These are phyloP conservation scores for Sebastes goodei DNA, from an alignment of 2,797 vertebrate genomes.

Conservation along the genomic window DNA sequence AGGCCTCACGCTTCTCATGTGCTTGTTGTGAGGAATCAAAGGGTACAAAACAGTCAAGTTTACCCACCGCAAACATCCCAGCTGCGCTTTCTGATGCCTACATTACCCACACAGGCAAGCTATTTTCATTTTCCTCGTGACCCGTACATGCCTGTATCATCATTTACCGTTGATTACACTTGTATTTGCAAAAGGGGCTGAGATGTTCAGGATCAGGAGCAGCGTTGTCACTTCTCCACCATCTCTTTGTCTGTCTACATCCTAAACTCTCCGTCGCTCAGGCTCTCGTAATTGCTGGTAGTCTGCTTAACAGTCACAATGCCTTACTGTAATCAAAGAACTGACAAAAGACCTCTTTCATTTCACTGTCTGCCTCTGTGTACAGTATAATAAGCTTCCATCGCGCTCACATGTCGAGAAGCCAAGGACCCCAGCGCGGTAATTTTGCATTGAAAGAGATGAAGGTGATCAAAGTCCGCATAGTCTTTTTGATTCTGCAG, in stretches of 20 bases:
- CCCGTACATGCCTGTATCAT: constrained; percentile 2
- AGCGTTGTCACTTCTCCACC: constrained; percentile 8
- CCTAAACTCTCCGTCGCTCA: constrained; percentile 48
- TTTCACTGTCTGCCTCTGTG: constrained; percentile 77
- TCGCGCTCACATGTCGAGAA: constrained; percentile 74
- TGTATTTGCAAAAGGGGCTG: neutral
- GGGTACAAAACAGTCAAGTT: constrained; percentile 44
- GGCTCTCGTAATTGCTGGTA: constrained; percentile 73
- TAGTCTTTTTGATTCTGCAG: constrained; percentile 83
- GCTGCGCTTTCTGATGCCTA: constrained; percentile 4
- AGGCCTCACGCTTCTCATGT: constrained; percentile 34
- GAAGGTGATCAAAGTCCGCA: constrained; percentile 83
- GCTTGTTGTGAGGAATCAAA: constrained; percentile 56
- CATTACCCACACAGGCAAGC: constrained; percentile 15
- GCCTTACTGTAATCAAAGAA: constrained; percentile 83
- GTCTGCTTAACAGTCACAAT: constrained; percentile 79
- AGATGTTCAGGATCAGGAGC: constrained; percentile 10
- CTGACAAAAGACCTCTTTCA: constrained; percentile 83
- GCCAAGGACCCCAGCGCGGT: constrained; percentile 67
- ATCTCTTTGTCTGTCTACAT: constrained; percentile 33
- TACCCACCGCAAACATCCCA: constrained; percentile 40
- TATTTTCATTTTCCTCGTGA: constrained; percentile 16
- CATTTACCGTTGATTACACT: constrained; percentile 19
- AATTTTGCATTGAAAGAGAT: constrained; percentile 80
- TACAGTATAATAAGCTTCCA: constrained; percentile 80